Evolutionary conservation across 2,113 vertebrate genomes (phyloP).

Genomic region (Nanorana parkeri): DNA sequence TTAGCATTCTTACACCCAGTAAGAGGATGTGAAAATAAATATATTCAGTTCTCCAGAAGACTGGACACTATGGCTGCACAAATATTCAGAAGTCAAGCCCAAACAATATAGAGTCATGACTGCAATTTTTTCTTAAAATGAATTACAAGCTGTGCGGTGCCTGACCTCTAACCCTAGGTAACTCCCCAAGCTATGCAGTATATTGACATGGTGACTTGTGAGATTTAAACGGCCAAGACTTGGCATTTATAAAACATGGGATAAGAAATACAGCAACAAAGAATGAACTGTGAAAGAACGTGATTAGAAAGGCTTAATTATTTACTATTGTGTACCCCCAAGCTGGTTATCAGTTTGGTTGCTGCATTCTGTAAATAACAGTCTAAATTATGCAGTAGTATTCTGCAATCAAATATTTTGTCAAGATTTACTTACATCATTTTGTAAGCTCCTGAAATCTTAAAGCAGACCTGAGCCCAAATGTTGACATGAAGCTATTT

Average conservation of each 20-base stretch:
- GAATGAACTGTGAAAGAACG: background rate
- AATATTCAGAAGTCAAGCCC: constrained; percentile 15
- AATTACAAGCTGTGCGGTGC: constrained; percentile 33
- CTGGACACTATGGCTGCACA: background rate
- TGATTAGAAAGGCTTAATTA: constrained; percentile 8
- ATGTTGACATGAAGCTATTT: no score
- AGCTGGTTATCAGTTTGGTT: background rate
- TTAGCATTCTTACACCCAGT: no score
- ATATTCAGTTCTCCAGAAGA: background rate
- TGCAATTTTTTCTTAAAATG: constrained; percentile 48
- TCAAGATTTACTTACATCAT: background rate
- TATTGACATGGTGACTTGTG: constrained; percentile 39
- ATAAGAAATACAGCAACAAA: constrained; percentile 14
- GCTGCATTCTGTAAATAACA: background rate
- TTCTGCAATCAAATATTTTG: background rate
- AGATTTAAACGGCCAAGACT: constrained; percentile 32
- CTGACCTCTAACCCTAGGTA: constrained; percentile 28
- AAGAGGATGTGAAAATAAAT: background rate
- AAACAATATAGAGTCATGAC: constrained; percentile 6
- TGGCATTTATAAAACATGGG: constrained; percentile 46
- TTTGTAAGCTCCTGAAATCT: no score
- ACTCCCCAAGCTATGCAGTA: constrained; percentile 39
- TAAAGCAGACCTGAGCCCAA: no score
- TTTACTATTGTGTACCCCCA: background rate
- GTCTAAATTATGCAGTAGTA: background rate